A percentile compares a stretch with the other conserved stretches of the same genome.
Conservation (phyloP, 2,113 vertebrate genomes). For the Neolamprologus caudopunctatus region DNA sequence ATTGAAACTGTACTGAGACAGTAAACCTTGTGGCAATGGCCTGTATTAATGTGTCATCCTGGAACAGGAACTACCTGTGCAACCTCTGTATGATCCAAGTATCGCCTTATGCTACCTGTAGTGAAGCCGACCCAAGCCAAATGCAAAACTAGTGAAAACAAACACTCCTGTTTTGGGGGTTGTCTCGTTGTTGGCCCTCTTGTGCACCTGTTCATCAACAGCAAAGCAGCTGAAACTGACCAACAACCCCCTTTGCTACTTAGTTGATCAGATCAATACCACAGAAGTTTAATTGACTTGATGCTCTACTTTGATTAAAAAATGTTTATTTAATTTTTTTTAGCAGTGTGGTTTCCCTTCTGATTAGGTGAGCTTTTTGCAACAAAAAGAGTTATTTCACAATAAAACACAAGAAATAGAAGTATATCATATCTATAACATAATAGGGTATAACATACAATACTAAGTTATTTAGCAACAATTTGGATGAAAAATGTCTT, state of each 20-base stretch:
- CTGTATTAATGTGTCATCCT: neutral
- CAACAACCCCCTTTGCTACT: neutral
- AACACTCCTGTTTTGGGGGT: neutral
- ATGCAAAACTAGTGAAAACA: neutral
- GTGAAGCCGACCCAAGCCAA: neutral
- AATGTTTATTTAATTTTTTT: neutral
- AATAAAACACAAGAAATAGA: neutral
- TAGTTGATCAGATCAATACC: neutral
- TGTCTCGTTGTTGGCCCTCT: neutral
- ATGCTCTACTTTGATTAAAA: neutral
- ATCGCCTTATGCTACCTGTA: neutral
- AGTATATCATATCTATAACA: neutral
- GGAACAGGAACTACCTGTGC: neutral
- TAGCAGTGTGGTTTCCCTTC: neutral
- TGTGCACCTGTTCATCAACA: neutral
- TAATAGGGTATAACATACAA: neutral
- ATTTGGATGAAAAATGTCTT: neutral
- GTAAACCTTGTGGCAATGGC: neutral
- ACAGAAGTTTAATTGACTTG: neutral
- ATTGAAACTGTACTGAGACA: neutral
- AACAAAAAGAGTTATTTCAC: neutral
- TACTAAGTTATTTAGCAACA: neutral
- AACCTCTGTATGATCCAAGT: neutral
- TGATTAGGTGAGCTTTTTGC: neutral
- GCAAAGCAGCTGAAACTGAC: neutral